phyloP scores from a whole-genome alignment of 2,113 vertebrate species.

The Tauraco erythrolophus region DNA sequence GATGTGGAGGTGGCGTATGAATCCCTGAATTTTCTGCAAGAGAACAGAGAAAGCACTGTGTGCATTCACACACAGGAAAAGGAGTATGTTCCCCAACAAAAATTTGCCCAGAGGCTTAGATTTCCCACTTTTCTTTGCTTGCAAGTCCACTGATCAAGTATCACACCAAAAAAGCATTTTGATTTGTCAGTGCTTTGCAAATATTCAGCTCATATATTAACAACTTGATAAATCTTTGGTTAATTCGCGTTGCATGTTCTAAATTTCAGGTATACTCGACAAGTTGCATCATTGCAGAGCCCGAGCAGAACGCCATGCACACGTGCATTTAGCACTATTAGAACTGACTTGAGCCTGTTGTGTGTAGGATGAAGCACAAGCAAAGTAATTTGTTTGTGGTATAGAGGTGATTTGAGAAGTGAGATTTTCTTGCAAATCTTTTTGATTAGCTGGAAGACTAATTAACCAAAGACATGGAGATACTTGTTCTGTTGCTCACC shows the following conservation, averaged over 20 bases:
- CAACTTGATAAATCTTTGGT: background rate
- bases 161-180: background rate
- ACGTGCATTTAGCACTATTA: rapidly evolving
- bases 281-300: background rate
- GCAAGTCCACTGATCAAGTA: background rate
- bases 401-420: background rate
- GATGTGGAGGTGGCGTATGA: background rate
- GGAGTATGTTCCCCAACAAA: background rate
- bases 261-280: background rate
- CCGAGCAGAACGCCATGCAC: rapidly evolving
- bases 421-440: background rate
- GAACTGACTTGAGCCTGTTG: background rate
- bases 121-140: background rate
- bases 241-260: background rate
- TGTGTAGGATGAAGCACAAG: background rate
- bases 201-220: background rate
- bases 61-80: background rate
- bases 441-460: background rate
- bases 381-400: background rate
- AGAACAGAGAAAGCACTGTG: background rate
- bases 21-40: background rate
- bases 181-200: background rate
- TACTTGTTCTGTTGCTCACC: background rate
- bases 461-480: background rate
- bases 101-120: background rate